phyloP scores from a whole-genome alignment of 2,797 vertebrate genomes.

The Toxotes lorentzi region DNA sequence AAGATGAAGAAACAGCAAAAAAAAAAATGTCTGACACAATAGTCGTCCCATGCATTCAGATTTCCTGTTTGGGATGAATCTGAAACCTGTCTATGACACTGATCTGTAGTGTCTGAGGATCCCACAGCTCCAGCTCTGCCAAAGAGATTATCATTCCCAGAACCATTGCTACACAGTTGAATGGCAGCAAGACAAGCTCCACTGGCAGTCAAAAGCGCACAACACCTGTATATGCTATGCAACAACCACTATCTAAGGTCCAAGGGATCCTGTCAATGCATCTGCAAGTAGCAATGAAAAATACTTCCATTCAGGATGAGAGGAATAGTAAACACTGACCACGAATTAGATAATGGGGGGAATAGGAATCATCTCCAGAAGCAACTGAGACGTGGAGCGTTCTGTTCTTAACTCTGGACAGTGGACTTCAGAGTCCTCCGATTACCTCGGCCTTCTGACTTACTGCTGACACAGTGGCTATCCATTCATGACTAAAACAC shows the following conservation, averaged over 20 bases:
- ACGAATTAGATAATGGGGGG: constrained; percentile 34
- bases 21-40: constrained; percentile 49
- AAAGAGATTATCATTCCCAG: constrained; percentile 75
- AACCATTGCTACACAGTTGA: constrained; percentile 68
- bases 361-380: constrained; percentile 45
- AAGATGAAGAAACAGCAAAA: constrained; percentile 65
- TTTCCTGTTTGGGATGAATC: constrained; percentile 73
- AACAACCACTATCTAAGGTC: constrained; percentile 48
- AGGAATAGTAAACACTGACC: constrained; percentile 37
- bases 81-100: constrained; percentile 71
- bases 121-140: constrained; percentile 69
- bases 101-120: constrained; percentile 68
- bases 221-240: constrained; percentile 73
- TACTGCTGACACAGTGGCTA: constrained; percentile 69
- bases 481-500: constrained; percentile 78
- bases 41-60: constrained; percentile 59
- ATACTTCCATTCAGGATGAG: constrained; percentile 50
- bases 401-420: constrained; percentile 15
- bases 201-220: constrained; percentile 76
- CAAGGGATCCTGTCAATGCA: constrained; percentile 46
- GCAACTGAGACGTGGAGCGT: constrained; percentile 38
- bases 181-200: constrained; percentile 72
- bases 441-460: constrained; percentile 66
- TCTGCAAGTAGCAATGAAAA: constrained; percentile 55
- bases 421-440: constrained; percentile 43